Conservation (phyloP, 35 echinoderm and acorn worm species). For the Stichopus chloronotus region DNA sequence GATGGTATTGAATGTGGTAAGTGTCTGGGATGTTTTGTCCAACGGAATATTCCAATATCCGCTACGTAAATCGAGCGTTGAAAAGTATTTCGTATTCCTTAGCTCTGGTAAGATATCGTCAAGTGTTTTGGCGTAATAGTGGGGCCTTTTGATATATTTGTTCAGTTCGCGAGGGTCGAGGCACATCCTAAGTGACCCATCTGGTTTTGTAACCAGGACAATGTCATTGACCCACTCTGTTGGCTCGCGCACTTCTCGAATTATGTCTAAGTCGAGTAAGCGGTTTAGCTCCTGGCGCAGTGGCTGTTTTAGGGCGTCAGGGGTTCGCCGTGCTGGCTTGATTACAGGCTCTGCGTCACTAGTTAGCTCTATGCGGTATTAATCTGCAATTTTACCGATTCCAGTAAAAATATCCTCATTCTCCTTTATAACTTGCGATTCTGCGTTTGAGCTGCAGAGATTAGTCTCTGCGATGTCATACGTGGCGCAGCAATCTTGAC, state of each 20-base stretch:
- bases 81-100: neutral
- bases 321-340: too few species aligned
- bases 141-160: slow-evolving; percentile 43
- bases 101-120: slow-evolving; percentile 32
- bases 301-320: slow-evolving; percentile 41
- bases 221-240: slow-evolving; percentile 50
- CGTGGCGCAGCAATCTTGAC: neutral
- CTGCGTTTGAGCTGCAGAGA: neutral
- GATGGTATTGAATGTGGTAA: slow-evolving; percentile 10
- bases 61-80: slow-evolving; percentile 17
- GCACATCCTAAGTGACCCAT: slow-evolving; percentile 52
- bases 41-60: slow-evolving; percentile 32
- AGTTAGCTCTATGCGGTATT: slow-evolving; percentile 48
- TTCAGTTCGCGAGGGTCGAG: slow-evolving; percentile 37
- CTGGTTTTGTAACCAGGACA: slow-evolving; percentile 46
- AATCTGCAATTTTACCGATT: slow-evolving; percentile 8
- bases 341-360: slow-evolving; percentile 19
- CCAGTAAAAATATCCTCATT: slow-evolving; percentile 39
- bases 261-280: slow-evolving; percentile 13
- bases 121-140: slow-evolving; percentile 54
- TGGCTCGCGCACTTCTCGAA: slow-evolving; percentile 39
- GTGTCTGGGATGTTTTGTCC: neutral
- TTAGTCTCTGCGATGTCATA: slow-evolving; percentile 29
- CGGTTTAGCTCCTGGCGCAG: slow-evolving; percentile 6
- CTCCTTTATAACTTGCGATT: slow-evolving; percentile 6